Evolutionary conservation across 2,888 invertebrate species (phyloP), one percentile per base, ranked within the genome.

Genomic region (Lithophane ornitopus): DNA sequence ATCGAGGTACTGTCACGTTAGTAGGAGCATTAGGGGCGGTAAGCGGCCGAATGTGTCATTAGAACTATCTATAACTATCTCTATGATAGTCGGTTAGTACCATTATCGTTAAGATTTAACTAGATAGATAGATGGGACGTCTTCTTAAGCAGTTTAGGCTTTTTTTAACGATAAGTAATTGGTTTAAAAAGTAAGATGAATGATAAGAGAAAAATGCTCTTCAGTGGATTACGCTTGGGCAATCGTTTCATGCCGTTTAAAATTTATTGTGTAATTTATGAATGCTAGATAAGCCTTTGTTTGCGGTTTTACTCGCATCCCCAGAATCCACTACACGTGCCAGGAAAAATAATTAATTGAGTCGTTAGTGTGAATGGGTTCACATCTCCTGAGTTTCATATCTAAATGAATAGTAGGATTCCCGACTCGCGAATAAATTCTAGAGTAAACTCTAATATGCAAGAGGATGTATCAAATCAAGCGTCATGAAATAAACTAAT

Each of bases 21-120:
- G 73, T 62, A n/a, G 28, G 22, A 34, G 22, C 62, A 84, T 85
- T 85, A 68, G n/a, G 70, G 46, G 8, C n/a, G 61, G 68, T 52
- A 58, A 80, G 22, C 61, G 59, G 41, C 19, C 44, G 44, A 59
- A 59, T 58, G 22, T 56, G 34, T 41, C 41, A 26, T 70, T 81
- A 67, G 56, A 59, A 19, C 28, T 67, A 52, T 39, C 22, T 63
- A 59, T 76, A 56, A 41, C 46, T 39, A 49, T 78, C 54, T 56
- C 34, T 49, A 19, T 4, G 44, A 39, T 58, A 44, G 41, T 28
- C 0, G 6, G 44, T 26, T 22, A 41, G 8, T 11, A 46, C n/a
- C 41, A 41, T 68, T 58, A 67, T 70, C 70, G n/a, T 80, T 70
- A 39, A 70, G 52, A 82, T 76, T 56, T 26, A 22, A 62, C 41